phyloP scores from a whole-genome alignment of 2,113 vertebrate genomes.

The Colaptes auratus region DNA sequence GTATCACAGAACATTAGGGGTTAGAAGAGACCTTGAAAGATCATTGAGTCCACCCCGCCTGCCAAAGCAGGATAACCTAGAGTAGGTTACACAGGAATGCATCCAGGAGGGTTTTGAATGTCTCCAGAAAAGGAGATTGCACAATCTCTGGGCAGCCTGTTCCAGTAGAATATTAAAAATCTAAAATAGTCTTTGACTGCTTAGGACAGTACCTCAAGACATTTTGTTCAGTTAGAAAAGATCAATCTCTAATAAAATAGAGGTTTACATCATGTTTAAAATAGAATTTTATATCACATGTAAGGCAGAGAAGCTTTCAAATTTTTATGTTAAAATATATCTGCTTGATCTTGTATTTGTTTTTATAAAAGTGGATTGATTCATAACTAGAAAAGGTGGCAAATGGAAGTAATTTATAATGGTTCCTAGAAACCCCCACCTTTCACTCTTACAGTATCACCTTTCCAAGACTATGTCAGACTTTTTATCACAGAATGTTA shows the following conservation, averaged over 20 bases:
- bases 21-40: too few relatives aligned
- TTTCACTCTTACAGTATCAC: not conserved
- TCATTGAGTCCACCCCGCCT: too few relatives aligned
- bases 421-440: not conserved
- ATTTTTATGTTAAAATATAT: too few relatives aligned
- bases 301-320: not conserved
- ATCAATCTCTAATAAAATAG: not conserved
- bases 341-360: not conserved
- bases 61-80: too few relatives aligned
- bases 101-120: too few relatives aligned
- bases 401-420: not conserved
- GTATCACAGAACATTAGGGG: too few relatives aligned
- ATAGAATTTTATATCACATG: not conserved
- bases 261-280: too few relatives aligned
- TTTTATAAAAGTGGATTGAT: not conserved
- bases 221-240: not conserved
- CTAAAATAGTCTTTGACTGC: not conserved
- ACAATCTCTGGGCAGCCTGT: too few relatives aligned
- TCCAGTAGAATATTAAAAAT: not conserved
- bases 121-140: too few relatives aligned
- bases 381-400: not conserved
- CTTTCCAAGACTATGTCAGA: not conserved
- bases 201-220: not conserved
- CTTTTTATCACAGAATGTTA: not conserved
- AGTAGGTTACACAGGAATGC: too few relatives aligned